These are phyloP conservation scores for Perizoma flavofasciatum DNA, from an alignment of 2,888 invertebrate genomes.

Conservation along the genomic window DNA sequence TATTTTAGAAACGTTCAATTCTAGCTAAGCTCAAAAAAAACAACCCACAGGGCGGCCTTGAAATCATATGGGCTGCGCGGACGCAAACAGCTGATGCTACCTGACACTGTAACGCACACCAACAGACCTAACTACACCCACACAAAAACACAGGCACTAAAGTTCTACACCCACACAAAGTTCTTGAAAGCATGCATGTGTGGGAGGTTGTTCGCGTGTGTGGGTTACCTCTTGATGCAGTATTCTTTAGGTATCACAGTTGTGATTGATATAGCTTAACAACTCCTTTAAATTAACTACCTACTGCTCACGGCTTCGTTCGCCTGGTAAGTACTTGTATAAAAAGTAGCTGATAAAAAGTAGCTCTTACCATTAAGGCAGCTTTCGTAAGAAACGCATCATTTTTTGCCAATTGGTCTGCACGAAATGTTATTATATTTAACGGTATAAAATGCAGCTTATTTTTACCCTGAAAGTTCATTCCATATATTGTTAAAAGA, in stretches of 20 bases:
- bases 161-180: slow-evolving; percentile 14
- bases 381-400: too few relatives aligned
- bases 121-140: slow-evolving; percentile 25
- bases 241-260: slow-evolving; percentile 27
- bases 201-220: slow-evolving; percentile 25
- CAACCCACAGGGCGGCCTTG: slow-evolving; percentile 70
- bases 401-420: too few relatives aligned
- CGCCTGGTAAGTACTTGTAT: too few relatives aligned
- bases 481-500: too few relatives aligned
- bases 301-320: too few relatives aligned
- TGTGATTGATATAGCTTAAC: slow-evolving; percentile 17
- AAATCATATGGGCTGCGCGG: slow-evolving; percentile 77
- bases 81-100: slow-evolving; percentile 79
- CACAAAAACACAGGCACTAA: slow-evolving; percentile 3
- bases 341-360: too few relatives aligned
- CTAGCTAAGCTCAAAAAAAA: slow-evolving; percentile 45
- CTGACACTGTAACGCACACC: slow-evolving; percentile 61
- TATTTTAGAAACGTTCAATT: slow-evolving; percentile 36
- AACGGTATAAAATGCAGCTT: too few relatives aligned
- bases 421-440: too few relatives aligned
- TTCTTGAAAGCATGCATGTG: slow-evolving; percentile 11
- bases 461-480: too few relatives aligned
- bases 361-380: too few relatives aligned
- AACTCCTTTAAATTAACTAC: too few relatives aligned
- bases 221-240: slow-evolving; percentile 22